phyloP scores from a whole-genome alignment of 2,797 vertebrate species.

The Propithecus deckenii region DNA sequence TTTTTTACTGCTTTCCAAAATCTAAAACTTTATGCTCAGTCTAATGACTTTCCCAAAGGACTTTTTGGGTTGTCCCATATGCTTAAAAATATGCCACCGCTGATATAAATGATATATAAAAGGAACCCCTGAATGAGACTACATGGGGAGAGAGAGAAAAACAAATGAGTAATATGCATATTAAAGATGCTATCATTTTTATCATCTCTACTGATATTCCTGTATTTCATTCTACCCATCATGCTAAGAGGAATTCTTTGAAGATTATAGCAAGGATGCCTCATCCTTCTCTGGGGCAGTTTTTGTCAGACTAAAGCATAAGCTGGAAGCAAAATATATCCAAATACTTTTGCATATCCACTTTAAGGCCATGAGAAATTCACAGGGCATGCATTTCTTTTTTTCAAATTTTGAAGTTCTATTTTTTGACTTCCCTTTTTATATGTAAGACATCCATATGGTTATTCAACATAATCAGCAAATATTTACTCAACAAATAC shows the following conservation, averaged over 20 bases:
- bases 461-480: neutral
- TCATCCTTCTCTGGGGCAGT: neutral
- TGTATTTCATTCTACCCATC: neutral
- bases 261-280: neutral
- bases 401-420: neutral
- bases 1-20: conserved; percentile 49
- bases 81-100: conserved; percentile 15
- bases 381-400: neutral
- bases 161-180: neutral
- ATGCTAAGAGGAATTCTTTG: neutral
- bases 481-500: neutral
- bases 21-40: neutral
- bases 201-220: neutral
- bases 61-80: neutral
- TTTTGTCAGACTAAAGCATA: neutral
- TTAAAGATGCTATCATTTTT: neutral
- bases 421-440: neutral
- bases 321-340: neutral
- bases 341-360: neutral
- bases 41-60: conserved; percentile 28
- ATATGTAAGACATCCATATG: neutral
- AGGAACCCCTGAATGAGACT: neutral
- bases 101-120: conserved; percentile 70
- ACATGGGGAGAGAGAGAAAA: neutral
- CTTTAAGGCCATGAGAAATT: neutral